phyloP scores from a whole-genome alignment of 2,797 vertebrate species.

The Channa striata region DNA sequence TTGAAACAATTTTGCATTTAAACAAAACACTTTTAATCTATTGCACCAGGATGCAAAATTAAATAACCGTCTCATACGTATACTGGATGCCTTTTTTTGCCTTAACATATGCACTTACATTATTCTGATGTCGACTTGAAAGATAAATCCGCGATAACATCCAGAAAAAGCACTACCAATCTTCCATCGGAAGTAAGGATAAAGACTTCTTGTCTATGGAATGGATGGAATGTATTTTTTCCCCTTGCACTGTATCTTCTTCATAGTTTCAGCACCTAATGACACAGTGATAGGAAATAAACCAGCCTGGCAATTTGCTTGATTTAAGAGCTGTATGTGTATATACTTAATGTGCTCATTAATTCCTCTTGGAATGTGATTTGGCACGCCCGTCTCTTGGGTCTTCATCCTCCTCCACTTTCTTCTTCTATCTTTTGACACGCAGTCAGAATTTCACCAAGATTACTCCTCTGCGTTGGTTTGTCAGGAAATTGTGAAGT shows the following conservation, averaged over 20 bases:
- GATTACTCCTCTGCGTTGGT: background rate
- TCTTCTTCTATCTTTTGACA: background rate
- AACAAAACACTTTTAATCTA: too few species aligned
- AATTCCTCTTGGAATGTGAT: background rate
- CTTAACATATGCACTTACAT: too few species aligned
- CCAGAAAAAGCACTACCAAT: background rate
- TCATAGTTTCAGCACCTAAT: background rate
- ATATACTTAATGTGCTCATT: background rate
- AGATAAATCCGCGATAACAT: background rate
- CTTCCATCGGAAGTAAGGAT: conserved; percentile 9
- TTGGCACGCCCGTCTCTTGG: background rate
- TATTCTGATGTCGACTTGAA: too few species aligned
- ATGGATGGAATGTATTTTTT: conserved; percentile 11
- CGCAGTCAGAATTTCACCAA: background rate
- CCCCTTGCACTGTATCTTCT: conserved; percentile 1
- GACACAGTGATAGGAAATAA: background rate
- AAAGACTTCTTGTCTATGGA: background rate
- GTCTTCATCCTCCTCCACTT: background rate
- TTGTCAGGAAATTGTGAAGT: background rate
- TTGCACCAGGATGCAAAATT: too few species aligned
- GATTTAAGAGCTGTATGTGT: conserved; percentile 2
- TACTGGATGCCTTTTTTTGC: too few species aligned
- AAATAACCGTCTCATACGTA: too few species aligned
- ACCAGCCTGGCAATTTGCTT: background rate
- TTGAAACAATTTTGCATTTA: too few species aligned